Evolutionary conservation across 2,888 invertebrate species (phyloP).

Genomic region (Microplitis deprimator): DNA sequence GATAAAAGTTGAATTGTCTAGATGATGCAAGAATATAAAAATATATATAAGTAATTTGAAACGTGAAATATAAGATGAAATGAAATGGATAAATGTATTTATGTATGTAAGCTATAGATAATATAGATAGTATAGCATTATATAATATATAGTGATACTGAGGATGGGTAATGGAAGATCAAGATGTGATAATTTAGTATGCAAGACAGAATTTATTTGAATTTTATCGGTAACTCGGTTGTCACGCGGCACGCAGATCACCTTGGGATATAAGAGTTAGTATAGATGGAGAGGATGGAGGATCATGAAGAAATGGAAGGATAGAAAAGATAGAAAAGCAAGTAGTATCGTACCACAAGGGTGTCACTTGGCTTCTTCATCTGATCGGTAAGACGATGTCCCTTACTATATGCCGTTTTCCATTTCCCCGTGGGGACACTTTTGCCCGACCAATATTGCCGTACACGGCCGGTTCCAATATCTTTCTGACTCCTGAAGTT

Average conservation of each 20-base stretch:
- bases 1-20: background rate
- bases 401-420: constrained; percentile 61
- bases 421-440: constrained; percentile 71
- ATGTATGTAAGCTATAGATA: background rate
- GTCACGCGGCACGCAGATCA: constrained; percentile 46
- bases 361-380: constrained; percentile 60
- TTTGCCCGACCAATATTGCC: constrained; percentile 69
- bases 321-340: constrained; percentile 19
- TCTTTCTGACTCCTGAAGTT: constrained; percentile 63
- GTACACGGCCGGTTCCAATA: constrained; percentile 68
- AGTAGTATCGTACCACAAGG: constrained; percentile 33
- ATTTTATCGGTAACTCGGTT: constrained; percentile 68
- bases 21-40: background rate
- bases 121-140: background rate
- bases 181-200: constrained; percentile 70
- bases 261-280: constrained; percentile 27
- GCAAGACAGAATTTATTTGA: constrained; percentile 71
- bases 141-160: constrained; percentile 28
- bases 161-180: constrained; percentile 66
- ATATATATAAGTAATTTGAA: constrained; percentile 8
- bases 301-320: constrained; percentile 22
- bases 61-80: background rate
- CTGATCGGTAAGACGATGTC: constrained; percentile 64
- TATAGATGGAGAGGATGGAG: constrained; percentile 31
- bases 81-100: background rate